phyloP scores from a whole-genome alignment of 2,888 invertebrate genomes.

The Heteromyza rotundicornis region DNA sequence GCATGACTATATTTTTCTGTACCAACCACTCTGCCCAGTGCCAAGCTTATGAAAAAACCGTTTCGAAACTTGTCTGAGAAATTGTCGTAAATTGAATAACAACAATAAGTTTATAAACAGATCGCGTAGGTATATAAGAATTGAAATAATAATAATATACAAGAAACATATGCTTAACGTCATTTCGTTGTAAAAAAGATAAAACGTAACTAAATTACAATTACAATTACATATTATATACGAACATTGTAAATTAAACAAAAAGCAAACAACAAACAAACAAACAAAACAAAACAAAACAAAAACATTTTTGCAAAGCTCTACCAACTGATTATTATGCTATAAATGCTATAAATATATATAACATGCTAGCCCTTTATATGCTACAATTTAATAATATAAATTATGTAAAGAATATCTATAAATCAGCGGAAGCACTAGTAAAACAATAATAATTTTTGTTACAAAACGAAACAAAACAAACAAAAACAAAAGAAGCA shows the following conservation, averaged over 20 bases:
- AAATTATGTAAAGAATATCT: background rate
- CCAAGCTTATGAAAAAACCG: conserved; percentile 1
- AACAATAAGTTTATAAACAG: too few relatives aligned
- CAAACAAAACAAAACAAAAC: background rate
- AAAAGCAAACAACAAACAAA: background rate
- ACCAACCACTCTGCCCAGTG: background rate
- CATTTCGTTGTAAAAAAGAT: background rate
- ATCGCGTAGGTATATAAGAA: too few relatives aligned
- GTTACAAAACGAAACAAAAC: background rate
- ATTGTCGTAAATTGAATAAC: too few relatives aligned
- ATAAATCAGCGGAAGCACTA: background rate
- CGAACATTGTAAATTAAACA: background rate
- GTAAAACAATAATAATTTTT: background rate
- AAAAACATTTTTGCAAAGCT: background rate
- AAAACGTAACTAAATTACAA: background rate
- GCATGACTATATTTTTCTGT: background rate
- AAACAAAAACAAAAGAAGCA: background rate
- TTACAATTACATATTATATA: background rate
- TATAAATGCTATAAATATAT: background rate
- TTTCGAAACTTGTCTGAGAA: too few relatives aligned
- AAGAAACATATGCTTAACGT: background rate
- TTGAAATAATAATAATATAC: too few relatives aligned
- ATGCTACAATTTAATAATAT: background rate
- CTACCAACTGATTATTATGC: background rate
- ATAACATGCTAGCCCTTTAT: background rate